Evolutionary conservation across 1,140 invertebrate species (phyloP), one percentile per base, ranked within the genome.

Genomic region (Macrosteles quadrilineatus): DNA sequence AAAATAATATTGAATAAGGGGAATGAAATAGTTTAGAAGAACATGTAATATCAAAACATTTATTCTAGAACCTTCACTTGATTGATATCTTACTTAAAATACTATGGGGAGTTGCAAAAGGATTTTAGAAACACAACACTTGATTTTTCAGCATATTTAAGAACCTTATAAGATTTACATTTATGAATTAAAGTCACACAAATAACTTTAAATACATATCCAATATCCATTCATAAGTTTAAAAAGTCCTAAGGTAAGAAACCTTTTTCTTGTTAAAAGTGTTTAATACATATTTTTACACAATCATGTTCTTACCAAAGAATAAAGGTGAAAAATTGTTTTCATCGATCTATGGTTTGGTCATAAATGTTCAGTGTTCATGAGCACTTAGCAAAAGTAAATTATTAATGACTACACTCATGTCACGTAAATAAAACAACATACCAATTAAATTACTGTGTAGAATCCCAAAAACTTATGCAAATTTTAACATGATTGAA

Each of bases 181-280:
- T 59, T 59, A 59, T 21, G 55, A 59, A 59, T 59, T 21, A 59
- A 59, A 59, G 27, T 59, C 21, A 59, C 23, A 59, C 55, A 59
- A 27, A 59, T 59, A 59, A 59, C 55, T 21, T 59, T 59, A 23
- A 27, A 30, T 59, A 59, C 55, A 50, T 4, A 50, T 50, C 11
- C 21, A 53, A 53, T 53, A 53, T 14, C 12, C 55, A 21, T 59
- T 27, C 17, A 59, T 23, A n/a, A 59, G 12, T 25, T 59, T 59
- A 53, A 53, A 53, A 11, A 53, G 21, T 11, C 9, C 36, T 11
- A 43, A 53, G 21, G 21, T 53, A 53, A 53, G 4, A 4, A 14
- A 53, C 47, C 11, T 14, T 53, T 14, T 14, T 14, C 11, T 53
- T 17, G 17, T 43, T 43, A 43, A 43, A 43, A 43, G n/a, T n/a